Conservation (phyloP, 2,113 vertebrate species). For the Romanogobio albipinnatus region DNA sequence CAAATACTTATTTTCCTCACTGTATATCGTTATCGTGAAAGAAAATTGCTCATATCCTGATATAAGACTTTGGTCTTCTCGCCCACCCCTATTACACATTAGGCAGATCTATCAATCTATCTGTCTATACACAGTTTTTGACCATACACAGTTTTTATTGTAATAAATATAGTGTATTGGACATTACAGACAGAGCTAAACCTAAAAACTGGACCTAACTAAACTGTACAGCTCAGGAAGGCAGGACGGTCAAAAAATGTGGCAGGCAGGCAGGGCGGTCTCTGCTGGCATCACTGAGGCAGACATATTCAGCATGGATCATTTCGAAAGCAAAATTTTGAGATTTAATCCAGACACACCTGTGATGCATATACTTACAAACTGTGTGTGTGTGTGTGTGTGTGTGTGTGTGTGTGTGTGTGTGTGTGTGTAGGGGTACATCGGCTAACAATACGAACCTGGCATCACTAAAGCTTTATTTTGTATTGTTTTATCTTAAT, state of each 20-base stretch:
- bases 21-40: too few relatives aligned
- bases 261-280: neutral
- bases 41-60: too few relatives aligned
- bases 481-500: neutral
- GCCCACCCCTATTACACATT: too few relatives aligned
- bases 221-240: too few relatives aligned
- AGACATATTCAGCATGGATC: neutral
- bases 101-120: neutral
- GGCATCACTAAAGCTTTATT: neutral
- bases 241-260: neutral
- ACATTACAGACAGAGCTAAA: neutral
- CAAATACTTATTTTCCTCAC: too few relatives aligned
- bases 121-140: neutral
- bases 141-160: neutral
- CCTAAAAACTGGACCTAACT: too few relatives aligned
- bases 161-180: neutral
- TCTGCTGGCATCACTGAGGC: neutral
- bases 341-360: slow-evolving; percentile 29
- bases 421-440: neutral
- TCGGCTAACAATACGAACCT: slow-evolving; percentile 22
- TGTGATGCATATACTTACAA: slow-evolving; percentile 20
- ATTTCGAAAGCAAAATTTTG: neutral
- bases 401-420: too few relatives aligned
- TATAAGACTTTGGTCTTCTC: too few relatives aligned
- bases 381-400: too few relatives aligned